Base-by-base conservation (phyloP, 2,113 vertebrate species). In the Lepisosteus oculatus region DNA sequence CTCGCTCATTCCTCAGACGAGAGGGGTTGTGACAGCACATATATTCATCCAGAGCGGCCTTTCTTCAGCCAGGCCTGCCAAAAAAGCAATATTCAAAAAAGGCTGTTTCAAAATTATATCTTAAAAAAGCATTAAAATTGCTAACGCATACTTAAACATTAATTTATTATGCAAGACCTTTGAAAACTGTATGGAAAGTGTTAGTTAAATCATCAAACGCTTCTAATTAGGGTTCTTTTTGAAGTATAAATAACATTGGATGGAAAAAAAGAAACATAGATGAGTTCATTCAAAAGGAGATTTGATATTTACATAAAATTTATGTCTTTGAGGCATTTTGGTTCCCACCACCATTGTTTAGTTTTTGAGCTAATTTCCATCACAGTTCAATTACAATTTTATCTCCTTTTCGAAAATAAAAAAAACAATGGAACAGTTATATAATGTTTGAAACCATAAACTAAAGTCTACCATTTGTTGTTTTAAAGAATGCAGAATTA, bases 181-280 rank as follows among this genome's bases (percentile, higher is more conserved):
- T 51, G 64, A 41, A 55, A 29, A 54, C 55, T 59, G 55, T 59
- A 8, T 66, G 56, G 55, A 72, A 61, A 47, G 65, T 51, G 15
- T 59, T 66, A 65, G 62, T 66, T 44, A 42, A 66, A n/a, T 66
- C 43, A 59, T 72, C 71, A 67, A 12, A 67, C 56, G 71, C n/a
- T 72, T 66, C 55, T 57, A 45, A 47, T 65, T 55, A 44, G 43
- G 45, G 14, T 13, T 29, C 65, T 67, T 72, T 72, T 65, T 72
- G 65, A 42, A 72, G 65, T 47, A n/a, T 3, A 45, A 72, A 66
- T 67, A 72, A 56, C 64, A 65, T 44, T n/a, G 64, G 65, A 67
- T 72, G 43, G 59, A 65, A 57, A 57, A 63, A 2, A 12, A 65
- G 9, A 51, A 65, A 14, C 29, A 59, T 43, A 11, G 44, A 66